Conservation (phyloP, 2,113 vertebrate species). For the Reinhardtius hippoglossoides region DNA sequence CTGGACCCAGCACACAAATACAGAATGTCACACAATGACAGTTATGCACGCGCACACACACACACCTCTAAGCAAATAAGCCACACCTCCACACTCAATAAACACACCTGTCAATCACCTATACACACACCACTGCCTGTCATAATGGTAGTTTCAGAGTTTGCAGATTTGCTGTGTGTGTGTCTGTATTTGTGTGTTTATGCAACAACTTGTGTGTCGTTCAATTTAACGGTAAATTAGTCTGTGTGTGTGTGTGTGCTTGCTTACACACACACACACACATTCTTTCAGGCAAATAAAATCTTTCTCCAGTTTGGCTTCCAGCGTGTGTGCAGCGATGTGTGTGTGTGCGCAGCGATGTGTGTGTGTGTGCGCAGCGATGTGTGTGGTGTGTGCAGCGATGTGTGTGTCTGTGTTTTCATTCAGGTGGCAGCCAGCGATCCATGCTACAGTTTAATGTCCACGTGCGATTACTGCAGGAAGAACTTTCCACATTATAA, state of each 20-base stretch:
- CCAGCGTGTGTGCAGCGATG: not conserved
- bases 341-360: slow-evolving; percentile 9
- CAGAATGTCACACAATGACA: not conserved
- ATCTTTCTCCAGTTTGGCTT: slow-evolving; percentile 8
- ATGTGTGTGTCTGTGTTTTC: slow-evolving; percentile 14
- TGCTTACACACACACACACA: not conserved
- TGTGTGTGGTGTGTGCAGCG: slow-evolving; percentile 5
- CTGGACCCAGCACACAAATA: not conserved
- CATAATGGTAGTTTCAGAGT: slow-evolving; percentile 22
- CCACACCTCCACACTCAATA: slow-evolving; percentile 3
- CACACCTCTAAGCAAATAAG: slow-evolving; percentile 7
- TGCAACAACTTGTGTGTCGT: not conserved
- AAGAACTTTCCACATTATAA: slow-evolving; percentile 64
- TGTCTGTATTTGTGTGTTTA: no score
- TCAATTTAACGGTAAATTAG: slow-evolving; percentile 30
- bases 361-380: slow-evolving; percentile 20
- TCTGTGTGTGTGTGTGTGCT: no score
- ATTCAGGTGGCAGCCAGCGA: slow-evolving; percentile 10
- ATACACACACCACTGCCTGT: not conserved
- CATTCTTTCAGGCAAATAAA: slow-evolving; percentile 29
- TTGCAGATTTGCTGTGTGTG: slow-evolving; percentile 37
- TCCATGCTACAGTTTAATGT: slow-evolving; percentile 31
- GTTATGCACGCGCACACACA: not conserved
- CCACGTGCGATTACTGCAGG: slow-evolving; percentile 39
- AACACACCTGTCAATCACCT: slow-evolving; percentile 46